Evolutionary conservation across 2,113 vertebrate species (phyloP).

Genomic region (Malaclemys terrapin): DNA sequence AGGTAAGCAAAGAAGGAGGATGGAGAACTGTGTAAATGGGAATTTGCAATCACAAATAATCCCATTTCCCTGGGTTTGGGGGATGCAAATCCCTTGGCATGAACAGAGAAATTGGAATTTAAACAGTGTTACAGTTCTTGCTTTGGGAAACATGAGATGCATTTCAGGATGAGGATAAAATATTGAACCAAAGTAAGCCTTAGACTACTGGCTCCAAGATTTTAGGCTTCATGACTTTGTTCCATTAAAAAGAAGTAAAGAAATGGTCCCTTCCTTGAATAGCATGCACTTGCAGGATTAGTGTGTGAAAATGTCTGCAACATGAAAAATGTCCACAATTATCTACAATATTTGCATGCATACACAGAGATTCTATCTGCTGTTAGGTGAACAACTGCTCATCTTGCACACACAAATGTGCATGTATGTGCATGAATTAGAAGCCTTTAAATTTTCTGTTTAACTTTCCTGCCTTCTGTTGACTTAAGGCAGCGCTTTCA

Average conservation of each 20-base stretch:
- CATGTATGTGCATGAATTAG: rapidly evolving
- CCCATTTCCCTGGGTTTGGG: not conserved
- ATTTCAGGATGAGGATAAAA: not conserved
- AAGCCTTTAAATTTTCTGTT: too few relatives aligned
- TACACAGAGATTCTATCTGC: not conserved
- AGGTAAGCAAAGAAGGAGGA: not conserved
- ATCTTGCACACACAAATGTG: not conserved
- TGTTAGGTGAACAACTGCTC: not conserved
- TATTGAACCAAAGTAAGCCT: not conserved
- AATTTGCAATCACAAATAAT: not conserved
- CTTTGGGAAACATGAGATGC: not conserved
- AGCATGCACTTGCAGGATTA: too few relatives aligned
- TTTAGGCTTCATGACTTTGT: not conserved
- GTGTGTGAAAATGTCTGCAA: not conserved
- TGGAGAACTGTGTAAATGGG: not conserved
- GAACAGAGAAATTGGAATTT: not conserved
- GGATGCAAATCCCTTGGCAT: not conserved
- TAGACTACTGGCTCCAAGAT: not conserved
- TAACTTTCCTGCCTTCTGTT: not conserved
- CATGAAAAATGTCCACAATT: not conserved
- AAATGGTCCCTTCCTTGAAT: rapidly evolving
- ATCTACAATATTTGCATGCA: rapidly evolving
- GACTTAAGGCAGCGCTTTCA: not conserved
- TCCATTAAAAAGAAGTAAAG: rapidly evolving
- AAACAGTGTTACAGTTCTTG: not conserved